Base-by-base conservation (phyloP, 2,113 vertebrate species). In the Clarias magur region DNA sequence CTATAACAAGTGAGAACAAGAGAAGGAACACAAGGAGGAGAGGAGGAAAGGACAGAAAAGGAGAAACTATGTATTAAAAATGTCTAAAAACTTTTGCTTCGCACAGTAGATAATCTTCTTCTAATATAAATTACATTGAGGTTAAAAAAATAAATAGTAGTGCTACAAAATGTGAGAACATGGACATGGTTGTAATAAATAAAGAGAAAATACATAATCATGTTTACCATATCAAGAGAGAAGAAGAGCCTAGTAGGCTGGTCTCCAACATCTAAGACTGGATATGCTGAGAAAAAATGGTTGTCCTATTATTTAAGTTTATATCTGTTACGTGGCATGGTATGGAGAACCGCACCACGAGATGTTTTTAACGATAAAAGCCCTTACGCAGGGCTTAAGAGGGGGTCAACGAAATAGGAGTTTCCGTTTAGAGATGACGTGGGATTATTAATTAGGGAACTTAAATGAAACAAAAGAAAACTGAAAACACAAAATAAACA, bases 1-100 rank as follows among this genome's bases (percentile, higher is more conserved):
- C 38, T 65, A 27, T 42, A 85, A 38, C 70, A 72, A 63, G 80
- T 59, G 88, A 91, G 89, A 86, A 80, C 83, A 90, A 85, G 42
- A 88, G 75, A 88, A 70, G 56, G 25, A 84, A 76, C 62, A n/a
- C n/a, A 67, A 84, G 57, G 57, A n/a, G 65, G 21, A 88, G 75
- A 80, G 19, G 27, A n/a, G 67, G 53, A 85, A 63, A 13, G 17
- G 63, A 86, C 42, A 73, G 2, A 76, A 56, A 56, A 85, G 23
- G 38, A 82, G 59, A 88, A 34, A 86, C 78, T 86, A 88, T 88
- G 34, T 63, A 67, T 30, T 76, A 80, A 62, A 56, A 80, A 87
- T 82, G 54, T 68, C 60, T 83, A 17, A 42, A 73, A n/a, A 78
- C 65, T 56, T 80, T 79, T 83, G 76, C 48, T 85, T 75, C 81